phyloP scores from a whole-genome alignment of 2,888 invertebrate genomes.

The Leucania comma region DNA sequence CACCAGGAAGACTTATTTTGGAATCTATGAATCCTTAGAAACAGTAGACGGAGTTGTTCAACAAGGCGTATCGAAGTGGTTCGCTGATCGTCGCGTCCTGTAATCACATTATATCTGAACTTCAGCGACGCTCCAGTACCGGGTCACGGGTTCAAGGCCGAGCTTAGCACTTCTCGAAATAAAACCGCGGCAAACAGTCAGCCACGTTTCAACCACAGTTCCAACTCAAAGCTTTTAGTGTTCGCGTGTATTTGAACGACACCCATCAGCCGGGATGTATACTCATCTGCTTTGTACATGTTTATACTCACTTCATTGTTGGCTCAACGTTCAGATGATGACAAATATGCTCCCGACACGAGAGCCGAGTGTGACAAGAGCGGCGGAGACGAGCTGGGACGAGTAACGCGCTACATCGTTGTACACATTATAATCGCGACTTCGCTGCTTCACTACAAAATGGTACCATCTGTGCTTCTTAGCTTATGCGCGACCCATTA shows the following conservation, averaged over 20 bases:
- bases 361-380: not conserved
- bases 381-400: conserved; percentile 1
- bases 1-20: not conserved
- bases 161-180: conserved; percentile 27
- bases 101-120: conserved; percentile 34
- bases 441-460: conserved; percentile 1
- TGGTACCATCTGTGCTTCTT: conserved; percentile 9
- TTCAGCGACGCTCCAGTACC: conserved; percentile 4
- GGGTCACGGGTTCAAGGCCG: conserved; percentile 46
- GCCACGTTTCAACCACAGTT: conserved; percentile 19
- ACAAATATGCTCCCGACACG: conserved; percentile 33
- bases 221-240: conserved; percentile 54
- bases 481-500: conserved; percentile 26
- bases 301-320: conserved; percentile 47
- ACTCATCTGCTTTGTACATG: conserved; percentile 46
- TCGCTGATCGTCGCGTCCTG: conserved; percentile 14
- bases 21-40: not conserved
- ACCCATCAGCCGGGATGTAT: conserved; percentile 46
- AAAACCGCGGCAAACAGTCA: conserved; percentile 35
- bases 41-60: not conserved
- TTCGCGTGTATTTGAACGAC: conserved; percentile 49
- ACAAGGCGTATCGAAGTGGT: not conserved
- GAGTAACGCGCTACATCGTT: conserved; percentile 17
- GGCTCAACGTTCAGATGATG: conserved; percentile 36
- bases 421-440: not conserved